Base-by-base conservation (phyloP, 1,140 invertebrate genomes). In the Hesperophylax magnus region DNA sequence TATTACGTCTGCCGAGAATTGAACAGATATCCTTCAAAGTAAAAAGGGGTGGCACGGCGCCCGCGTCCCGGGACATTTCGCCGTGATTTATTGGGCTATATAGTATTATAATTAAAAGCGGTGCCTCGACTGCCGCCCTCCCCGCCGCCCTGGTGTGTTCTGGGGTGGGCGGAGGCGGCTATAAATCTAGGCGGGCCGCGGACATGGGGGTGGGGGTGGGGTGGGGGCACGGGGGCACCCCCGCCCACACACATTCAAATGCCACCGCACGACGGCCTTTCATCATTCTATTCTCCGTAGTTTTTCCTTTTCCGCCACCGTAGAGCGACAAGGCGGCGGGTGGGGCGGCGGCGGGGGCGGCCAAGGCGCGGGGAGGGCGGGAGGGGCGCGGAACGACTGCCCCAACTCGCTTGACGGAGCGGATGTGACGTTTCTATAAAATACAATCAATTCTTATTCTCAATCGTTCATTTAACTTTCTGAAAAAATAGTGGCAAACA, bases 31-130 rank as follows among this genome's bases (percentile, higher is more conserved):
- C 82, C 82, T 83, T 83, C 82, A 83, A 83, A 83, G 82, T 83
- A 83, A 83, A 83, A 83, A 83, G 82, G 82, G 82, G 82, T 83
- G 82, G 82, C 82, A 60, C 82, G 78, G 75, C 79, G 82, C 77
- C 82, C 80, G 80, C 77, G 80, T 84, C 82, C 80, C 80, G 82
- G 82, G 82, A 84, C 82, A 84, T 84, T 84, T 84, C 82, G 82
- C 78, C 85, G 87, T 89, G 89, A 90, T 90, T 90, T 89, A 90
- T 89, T 88, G 88, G 88, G 86, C 88, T 88, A 89, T 90, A 90
- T 89, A 90, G 88, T 89, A 90, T 90, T 89, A 90, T 90, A 90
- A 90, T 90, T 90, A 90, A 90, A 89, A 90, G 89, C 88, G 87
- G 86, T 81, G 81, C 67, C 81, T 86, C 84, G 85, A 84, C 85